Percentiles rank a stretch among this genome's conserved stretches.
Conservation (phyloP, 1,140 invertebrate species). For the Drosophila arawakana region DNA sequence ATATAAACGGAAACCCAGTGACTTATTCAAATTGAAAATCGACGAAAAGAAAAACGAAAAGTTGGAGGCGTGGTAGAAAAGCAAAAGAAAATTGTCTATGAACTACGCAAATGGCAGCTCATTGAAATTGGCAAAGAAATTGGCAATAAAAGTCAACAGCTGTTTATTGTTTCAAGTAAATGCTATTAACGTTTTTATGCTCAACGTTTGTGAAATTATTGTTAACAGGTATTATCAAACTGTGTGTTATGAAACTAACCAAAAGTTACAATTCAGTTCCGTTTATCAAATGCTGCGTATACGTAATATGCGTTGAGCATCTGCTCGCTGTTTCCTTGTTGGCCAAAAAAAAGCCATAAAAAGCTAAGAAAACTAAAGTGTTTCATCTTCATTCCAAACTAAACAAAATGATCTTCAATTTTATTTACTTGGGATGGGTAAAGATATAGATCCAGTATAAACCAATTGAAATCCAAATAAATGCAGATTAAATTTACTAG, state of each 20-base stretch:
- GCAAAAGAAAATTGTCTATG: background rate
- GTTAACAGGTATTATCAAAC: constrained; percentile 2
- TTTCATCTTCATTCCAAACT: background rate
- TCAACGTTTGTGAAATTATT: constrained; percentile 41
- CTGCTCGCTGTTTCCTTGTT: constrained; percentile 39
- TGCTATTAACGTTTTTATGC: constrained; percentile 47
- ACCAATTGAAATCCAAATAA: constrained; percentile 16
- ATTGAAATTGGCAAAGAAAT: constrained; percentile 43
- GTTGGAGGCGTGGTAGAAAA: background rate
- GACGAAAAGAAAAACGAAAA: background rate
- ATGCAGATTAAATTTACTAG: constrained; percentile 23
- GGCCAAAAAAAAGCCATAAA: constrained; percentile 30
- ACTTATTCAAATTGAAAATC: constrained; percentile 31
- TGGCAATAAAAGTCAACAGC: constrained; percentile 34
- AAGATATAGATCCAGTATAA: constrained; percentile 16
- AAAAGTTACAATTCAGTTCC: constrained; percentile 1
- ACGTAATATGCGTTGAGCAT: constrained; percentile 40
- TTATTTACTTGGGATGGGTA: constrained; percentile 1
- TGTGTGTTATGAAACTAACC: constrained; percentile 1
- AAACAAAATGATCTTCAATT: constrained; percentile 33
- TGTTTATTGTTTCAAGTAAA: constrained; percentile 53
- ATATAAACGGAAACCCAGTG: constrained; percentile 31
- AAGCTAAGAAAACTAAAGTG: constrained; percentile 14
- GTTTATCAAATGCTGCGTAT: constrained; percentile 37
- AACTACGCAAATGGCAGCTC: constrained; percentile 52